Evolutionary conservation across 2,888 invertebrate genomes (phyloP), one percentile per base, ranked within the genome.

Genomic region (Lasioglossum morio): DNA sequence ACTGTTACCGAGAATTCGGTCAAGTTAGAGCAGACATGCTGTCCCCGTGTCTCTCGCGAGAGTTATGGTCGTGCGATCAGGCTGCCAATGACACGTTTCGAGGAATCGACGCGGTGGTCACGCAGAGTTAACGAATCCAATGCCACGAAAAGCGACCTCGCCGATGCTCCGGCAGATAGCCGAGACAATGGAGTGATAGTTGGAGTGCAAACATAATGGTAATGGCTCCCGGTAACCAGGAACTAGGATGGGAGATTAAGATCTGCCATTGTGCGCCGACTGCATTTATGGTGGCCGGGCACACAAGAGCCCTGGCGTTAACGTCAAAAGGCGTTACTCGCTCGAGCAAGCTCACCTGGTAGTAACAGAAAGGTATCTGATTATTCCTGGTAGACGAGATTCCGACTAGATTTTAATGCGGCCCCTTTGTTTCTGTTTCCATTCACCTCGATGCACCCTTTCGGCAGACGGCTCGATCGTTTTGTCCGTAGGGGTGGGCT

Each of bases 311-410:
- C 82, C 88, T 91, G 92, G 93, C 93, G 94, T 94, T 93, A 94
- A 94, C 93, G 94, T 94, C 94, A 93, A 94, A 93, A 94, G 91
- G 93, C 93, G 94, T 94, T 94, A 92, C 87, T 88, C 94, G 93
- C 92, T 92, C 86, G 84, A 90, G 77, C 88, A 92, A 85, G 81
- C 92, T 94, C 94, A 94, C 94, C 94, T 94, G 94, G 93, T 90
- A 73, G 43, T 57, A 81, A 77, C 81, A 81, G 82, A 81, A 82
- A 84, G 84, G 77, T 91, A 89, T 87, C 88, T 87, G 86, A 86
- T 91, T 91, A 86, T 84, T 87, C 83, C 84, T 70, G 40, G 12
- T 72, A 83, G 78, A 92, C 86, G 91, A 91, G 91, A 90, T 91
- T 86, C 85, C 82, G 85, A 92, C 84, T 91, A 85, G 89, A 91